These are phyloP conservation scores for Coenonympha arcania DNA, from an alignment of 2,888 invertebrate species.

Conservation along the genomic window DNA sequence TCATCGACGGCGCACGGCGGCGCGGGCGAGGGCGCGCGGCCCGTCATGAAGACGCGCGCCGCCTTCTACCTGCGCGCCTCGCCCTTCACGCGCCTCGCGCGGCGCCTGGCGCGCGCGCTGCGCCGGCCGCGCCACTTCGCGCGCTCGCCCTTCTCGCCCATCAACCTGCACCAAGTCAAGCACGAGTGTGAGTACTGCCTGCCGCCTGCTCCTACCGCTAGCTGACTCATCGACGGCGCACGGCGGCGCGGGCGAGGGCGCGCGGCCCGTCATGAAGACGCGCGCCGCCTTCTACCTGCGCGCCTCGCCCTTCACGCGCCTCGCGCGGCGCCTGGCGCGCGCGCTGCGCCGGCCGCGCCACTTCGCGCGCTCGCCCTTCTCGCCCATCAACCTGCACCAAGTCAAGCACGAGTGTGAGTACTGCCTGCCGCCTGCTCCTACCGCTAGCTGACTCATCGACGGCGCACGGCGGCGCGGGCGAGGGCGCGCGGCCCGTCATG, in stretches of 20 bases:
- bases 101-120: conserved; percentile 87
- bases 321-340: conserved; percentile 89
- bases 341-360: conserved; percentile 86
- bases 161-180: conserved; percentile 86
- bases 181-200: conserved; percentile 82
- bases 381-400: conserved; percentile 82
- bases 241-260: conserved; percentile 78
- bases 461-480: conserved; percentile 84
- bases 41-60: conserved; percentile 97
- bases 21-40: conserved; percentile 81
- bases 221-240: conserved; percentile 95
- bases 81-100: conserved; percentile 89
- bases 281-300: conserved; percentile 96
- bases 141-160: conserved; percentile 86
- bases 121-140: conserved; percentile 89
- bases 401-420: conserved; percentile 90
- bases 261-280: conserved; percentile 97
- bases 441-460: too few species aligned
- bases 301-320: conserved; percentile 91
- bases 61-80: conserved; percentile 96
- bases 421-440: not conserved
- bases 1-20: conserved; percentile 90
- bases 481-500: conserved; percentile 89
- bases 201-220: not conserved
- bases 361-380: conserved; percentile 90